A percentile compares a stretch with the other conserved stretches of the same genome.
Evolutionary conservation across 2,888 invertebrate species (phyloP).

Genomic region (Drosophila mettleri): DNA sequence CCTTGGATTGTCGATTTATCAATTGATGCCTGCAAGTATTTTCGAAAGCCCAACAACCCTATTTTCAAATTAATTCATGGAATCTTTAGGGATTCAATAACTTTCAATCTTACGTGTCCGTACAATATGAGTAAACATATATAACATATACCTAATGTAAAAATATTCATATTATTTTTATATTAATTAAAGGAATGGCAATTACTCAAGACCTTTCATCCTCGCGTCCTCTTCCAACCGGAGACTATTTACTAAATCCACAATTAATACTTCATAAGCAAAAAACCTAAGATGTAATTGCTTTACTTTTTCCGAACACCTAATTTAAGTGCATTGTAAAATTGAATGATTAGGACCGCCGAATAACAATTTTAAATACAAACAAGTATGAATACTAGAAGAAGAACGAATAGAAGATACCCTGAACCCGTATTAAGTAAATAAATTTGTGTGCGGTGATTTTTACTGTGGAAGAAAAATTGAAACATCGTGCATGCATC

Average conservation of each 20-base stretch:
- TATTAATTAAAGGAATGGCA: background rate
- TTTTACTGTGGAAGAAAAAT: no score
- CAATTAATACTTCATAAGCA: background rate
- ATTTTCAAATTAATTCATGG: background rate
- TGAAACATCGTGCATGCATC: no score
- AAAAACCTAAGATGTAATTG: background rate
- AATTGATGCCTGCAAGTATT: background rate
- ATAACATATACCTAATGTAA: background rate
- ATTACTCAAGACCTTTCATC: background rate
- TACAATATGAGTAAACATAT: conserved; percentile 28
- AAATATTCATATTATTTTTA: no score
- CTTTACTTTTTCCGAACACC: background rate
- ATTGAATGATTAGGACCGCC: no score
- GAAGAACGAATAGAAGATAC: no score
- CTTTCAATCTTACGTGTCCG: conserved; percentile 35
- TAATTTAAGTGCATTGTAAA: no score
- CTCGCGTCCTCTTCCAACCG: conserved; percentile 16
- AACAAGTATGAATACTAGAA: no score
- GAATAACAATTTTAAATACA: no score
- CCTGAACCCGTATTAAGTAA: no score
- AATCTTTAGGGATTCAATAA: background rate
- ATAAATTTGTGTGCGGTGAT: no score
- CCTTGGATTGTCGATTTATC: background rate
- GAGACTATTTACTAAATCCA: conserved; percentile 22
- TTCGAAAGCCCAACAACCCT: background rate